Conservation (phyloP, 1,140 invertebrate species). For the fruit fly (Drosophila melanogaster) region Release_6_plus_ISO1_MT NT_033777.3:21251001-21251500, state of each 20-base stretch:
- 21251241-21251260: constrained; percentile 1
- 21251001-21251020: neutral
- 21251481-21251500: constrained; percentile 80
- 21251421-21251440: constrained; percentile 4
- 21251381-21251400: constrained; percentile 66
- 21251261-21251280: constrained; percentile 21
- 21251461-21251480: constrained; percentile 79
- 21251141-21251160: constrained; percentile 50
- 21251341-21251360: constrained; percentile 57
- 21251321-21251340: constrained; percentile 55
- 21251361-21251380: constrained; percentile 65
- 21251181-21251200: constrained; percentile 17
- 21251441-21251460: constrained; percentile 77
- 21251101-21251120: constrained; percentile 10
- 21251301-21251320: constrained; percentile 65
- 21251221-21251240: constrained; percentile 40
- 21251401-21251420: neutral
- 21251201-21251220: constrained; percentile 46
- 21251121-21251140: constrained; percentile 34
- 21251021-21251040: constrained; percentile 5
- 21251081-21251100: constrained; percentile 27
- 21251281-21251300: constrained; percentile 32
- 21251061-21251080: constrained; percentile 57
- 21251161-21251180: constrained; percentile 61
- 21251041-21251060: constrained; percentile 50